Base-by-base conservation (phyloP, 1,140 invertebrate species). In the Orius insidiosus region DNA sequence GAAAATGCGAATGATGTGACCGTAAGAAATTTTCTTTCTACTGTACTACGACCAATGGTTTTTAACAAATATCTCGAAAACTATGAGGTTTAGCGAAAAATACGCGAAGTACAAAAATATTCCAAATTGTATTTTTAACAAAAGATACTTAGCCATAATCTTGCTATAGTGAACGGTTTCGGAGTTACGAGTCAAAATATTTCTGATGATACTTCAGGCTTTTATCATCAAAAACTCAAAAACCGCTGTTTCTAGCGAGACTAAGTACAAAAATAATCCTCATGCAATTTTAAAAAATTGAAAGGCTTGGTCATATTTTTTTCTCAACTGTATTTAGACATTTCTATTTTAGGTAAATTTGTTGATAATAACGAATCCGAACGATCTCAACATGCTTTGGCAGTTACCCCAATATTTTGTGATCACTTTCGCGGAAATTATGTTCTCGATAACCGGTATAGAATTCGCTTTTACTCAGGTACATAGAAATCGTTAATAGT, bases 381-480 rank as follows among this genome's bases (percentile, higher is more conserved):
- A 68, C 48, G 58, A 52, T 6, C 54, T 76, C 3, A 65, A 64
- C 35, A 71, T 76, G 56, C 52, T 73, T 0, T 73, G 64, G 65
- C 68, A 76, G 57, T 54, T 77, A 2, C 73, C 76, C n/a, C 75
- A 78, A 57, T 75, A 76, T 54, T 47, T 76, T 31, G 52, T 76
- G 3, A 69, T 80, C 15, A 76, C 74, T 5, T 51, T 63, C 1
- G 75, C 69, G 14, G 78, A 80, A 60, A 69, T 84, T 34, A 69
- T 84, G 63, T 81, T 81, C 58, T 78, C 76, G 2, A 68, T 84
- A 30, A 80, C 78, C 30, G 81, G 79, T 31, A 59, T 82, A 1
- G 71, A 79, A 52, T 85, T 84, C 63, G 75, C 77, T 2, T 85
- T 80, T 57, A 61, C 60, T 35, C 60, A 67, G 53, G 63, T 54